A percentile compares a stretch with the other conserved stretches of the same genome.
Evolutionary conservation across 1,140 invertebrate species (phyloP).

Genomic region (Aphis craccivora): DNA sequence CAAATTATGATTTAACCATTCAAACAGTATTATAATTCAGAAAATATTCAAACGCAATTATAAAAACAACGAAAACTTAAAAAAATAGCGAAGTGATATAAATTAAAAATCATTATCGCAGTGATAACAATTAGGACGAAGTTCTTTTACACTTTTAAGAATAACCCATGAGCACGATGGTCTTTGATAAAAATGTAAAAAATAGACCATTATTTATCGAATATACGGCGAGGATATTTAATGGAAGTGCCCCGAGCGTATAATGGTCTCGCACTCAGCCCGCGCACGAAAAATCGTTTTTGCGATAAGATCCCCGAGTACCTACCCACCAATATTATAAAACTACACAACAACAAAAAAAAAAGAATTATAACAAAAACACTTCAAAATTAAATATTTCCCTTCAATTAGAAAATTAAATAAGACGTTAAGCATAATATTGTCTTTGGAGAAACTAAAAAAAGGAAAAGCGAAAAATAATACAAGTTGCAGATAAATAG

Average conservation of each 20-base stretch:
- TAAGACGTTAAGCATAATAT: neutral
- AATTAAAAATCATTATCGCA: neutral
- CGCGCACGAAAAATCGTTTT: neutral
- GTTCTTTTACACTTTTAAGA: neutral
- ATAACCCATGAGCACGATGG: neutral
- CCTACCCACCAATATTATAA: neutral
- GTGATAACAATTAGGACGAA: neutral
- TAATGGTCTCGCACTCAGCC: neutral
- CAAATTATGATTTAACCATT: neutral
- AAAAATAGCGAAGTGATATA: neutral
- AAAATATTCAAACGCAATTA: too few relatives aligned
- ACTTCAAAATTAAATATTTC: neutral
- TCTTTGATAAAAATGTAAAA: neutral
- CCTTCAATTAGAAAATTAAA: neutral
- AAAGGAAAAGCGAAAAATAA: neutral
- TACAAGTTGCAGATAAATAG: neutral
- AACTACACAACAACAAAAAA: neutral
- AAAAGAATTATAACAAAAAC: neutral
- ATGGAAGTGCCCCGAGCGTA: neutral
- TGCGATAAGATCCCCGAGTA: neutral
- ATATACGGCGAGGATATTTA: neutral
- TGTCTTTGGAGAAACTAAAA: neutral
- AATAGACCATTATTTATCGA: neutral
- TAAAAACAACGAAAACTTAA: neutral
- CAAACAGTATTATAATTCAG: neutral